Conservation (phyloP, 2,113 vertebrate genomes). For the Oenanthe melanoleuca region DNA sequence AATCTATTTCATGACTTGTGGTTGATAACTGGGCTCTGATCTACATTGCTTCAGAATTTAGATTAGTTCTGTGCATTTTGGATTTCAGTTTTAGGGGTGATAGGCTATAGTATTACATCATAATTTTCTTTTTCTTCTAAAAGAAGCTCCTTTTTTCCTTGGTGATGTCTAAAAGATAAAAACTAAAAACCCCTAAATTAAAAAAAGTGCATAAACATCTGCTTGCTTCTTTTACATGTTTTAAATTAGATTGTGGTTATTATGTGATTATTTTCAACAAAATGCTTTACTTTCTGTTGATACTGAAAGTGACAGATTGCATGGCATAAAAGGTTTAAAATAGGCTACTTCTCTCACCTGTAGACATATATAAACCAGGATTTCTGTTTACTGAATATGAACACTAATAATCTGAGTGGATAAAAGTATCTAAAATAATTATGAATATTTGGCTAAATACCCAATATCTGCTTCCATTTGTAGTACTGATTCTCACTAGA, state of each 20-base stretch:
- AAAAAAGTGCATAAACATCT: neutral
- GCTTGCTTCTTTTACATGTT: neutral
- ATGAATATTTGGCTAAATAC: neutral
- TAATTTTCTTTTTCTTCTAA: neutral
- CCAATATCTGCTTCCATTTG: neutral
- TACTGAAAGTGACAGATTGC: neutral
- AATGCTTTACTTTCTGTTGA: neutral
- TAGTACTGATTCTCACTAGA: neutral
- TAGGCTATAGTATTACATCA: neutral
- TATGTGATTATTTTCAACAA: neutral
- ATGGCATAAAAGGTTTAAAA: neutral
- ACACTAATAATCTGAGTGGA: neutral
- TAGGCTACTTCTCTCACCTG: neutral
- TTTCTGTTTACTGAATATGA: neutral
- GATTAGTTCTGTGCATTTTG: neutral
- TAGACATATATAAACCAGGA: neutral
- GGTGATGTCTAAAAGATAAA: neutral
- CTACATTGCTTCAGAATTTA: neutral
- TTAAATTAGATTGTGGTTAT: neutral
- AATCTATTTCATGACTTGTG: neutral
- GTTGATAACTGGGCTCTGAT: neutral
- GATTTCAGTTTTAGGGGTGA: neutral
- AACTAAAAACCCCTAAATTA: neutral
- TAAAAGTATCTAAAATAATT: neutral
- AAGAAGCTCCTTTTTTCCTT: neutral